Conservation (phyloP, 2,113 vertebrate genomes). For the Oceanites oceanicus region DNA sequence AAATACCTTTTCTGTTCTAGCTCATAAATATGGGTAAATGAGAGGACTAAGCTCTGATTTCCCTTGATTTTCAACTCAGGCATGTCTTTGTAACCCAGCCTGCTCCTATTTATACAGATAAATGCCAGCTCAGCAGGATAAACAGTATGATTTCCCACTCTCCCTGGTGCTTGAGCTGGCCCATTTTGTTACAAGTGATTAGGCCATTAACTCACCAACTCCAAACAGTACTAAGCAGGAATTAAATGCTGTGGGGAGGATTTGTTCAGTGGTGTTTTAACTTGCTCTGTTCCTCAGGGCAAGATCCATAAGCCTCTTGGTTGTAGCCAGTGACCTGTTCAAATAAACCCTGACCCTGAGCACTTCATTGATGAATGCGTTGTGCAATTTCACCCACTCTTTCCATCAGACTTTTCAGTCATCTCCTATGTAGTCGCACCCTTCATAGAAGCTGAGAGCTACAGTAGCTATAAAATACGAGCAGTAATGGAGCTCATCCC, state of each 20-base stretch:
- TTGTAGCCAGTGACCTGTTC: neutral
- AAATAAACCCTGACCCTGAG: neutral
- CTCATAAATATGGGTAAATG: neutral
- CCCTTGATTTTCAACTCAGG: neutral
- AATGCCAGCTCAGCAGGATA: constrained; percentile 24
- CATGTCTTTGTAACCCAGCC: neutral
- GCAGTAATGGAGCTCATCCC: neutral
- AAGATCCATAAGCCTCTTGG: neutral
- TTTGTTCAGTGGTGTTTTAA: neutral
- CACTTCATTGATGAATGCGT: neutral
- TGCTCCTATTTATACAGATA: neutral
- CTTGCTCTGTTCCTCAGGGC: neutral
- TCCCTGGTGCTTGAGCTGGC: neutral
- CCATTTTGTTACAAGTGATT: constrained; percentile 1
- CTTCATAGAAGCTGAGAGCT: neutral
- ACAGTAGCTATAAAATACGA: neutral
- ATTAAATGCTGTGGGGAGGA: neutral
- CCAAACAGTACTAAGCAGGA: constrained; percentile 1
- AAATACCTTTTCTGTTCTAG: neutral
- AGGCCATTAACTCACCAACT: constrained; percentile 9
- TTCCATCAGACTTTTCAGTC: neutral
- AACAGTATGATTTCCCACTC: neutral
- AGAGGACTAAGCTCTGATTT: neutral
- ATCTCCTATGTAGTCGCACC: neutral
- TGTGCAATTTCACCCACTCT: neutral